Base-by-base conservation (phyloP, 1,140 invertebrate genomes). In the Cotesia vestalis region DNA sequence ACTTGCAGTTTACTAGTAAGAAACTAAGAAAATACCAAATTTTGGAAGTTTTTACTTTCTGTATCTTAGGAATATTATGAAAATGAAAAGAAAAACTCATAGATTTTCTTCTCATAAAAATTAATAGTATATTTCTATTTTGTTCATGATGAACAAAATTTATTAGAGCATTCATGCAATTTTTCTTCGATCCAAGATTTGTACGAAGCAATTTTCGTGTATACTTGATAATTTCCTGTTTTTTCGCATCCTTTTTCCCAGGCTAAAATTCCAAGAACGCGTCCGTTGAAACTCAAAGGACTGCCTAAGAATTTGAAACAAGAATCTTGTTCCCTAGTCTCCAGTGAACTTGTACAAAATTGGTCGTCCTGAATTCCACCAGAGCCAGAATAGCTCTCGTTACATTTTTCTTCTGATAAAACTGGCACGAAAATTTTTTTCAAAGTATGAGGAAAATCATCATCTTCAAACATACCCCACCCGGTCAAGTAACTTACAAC, bases 241-340 rank as follows among this genome's bases (percentile, higher is more conserved):
- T 74, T 62, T 0, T 85, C 90, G 77, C 90, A 91, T 40, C 87
- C 84, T 27, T 88, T 88, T n/a, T 86, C 86, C 86, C 88, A 91
- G 6, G 89, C 90, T 4, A 90, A 88, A 9, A 91, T 84, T 46
- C 91, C 91, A 69, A 82, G 82, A 0, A 86, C 76, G 14, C 75
- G 78, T 27, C 81, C 77, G 52, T 84, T 74, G 6, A 79, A 52
- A 14, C 76, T 72, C 14, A 87, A 68, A 0, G 86, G 86, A n/a
- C 86, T 85, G 64, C 86, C 86, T 0, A 84, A 86, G 63, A 87
- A 86, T 3, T 85, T 34, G 70, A 89, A 87, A 78, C 89, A 90
- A 3, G 88, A 81, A 75, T 89, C 88, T 52, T 84, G 84, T 4
- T 84, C 40, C 11, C 40, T 85, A 35, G 88, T 88, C 35, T 84